Evolutionary conservation across 2,888 invertebrate species (phyloP).

Genomic region (Steinernema carpocapsae): DNA sequence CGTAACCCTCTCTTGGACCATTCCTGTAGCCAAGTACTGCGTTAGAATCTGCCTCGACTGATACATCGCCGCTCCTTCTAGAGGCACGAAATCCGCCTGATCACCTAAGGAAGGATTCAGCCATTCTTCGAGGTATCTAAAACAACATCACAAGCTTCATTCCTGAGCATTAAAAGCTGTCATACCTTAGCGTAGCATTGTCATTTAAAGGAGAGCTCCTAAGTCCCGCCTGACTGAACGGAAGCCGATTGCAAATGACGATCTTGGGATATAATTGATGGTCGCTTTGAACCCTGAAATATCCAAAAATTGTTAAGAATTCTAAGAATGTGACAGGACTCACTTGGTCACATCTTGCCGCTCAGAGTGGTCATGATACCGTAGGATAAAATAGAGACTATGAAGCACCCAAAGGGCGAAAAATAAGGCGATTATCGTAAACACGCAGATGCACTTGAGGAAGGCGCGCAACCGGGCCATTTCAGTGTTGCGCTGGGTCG

Average conservation of each 20-base stretch:
- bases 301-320: too few species aligned
- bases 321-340: conserved; percentile 30
- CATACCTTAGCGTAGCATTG: conserved; percentile 6
- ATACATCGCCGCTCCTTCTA: conserved; percentile 39
- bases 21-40: conserved; percentile 34
- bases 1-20: conserved; percentile 35
- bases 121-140: conserved; percentile 57
- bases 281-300: conserved; percentile 47
- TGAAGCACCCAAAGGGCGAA: conserved; percentile 55
- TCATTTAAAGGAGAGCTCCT: conserved; percentile 29
- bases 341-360: conserved; percentile 50
- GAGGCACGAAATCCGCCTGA: conserved; percentile 47
- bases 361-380: conserved; percentile 48
- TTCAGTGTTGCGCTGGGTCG: conserved; percentile 21
- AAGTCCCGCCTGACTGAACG: conserved; percentile 39
- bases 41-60: conserved; percentile 38
- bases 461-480: conserved; percentile 26
- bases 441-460: conserved; percentile 40
- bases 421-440: conserved; percentile 48
- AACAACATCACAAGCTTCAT: too few species aligned
- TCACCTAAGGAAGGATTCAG: conserved; percentile 51
- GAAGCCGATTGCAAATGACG: conserved; percentile 55
- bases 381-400: conserved; percentile 54
- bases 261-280: conserved; percentile 51
- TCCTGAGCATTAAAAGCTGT: not conserved